Evolutionary conservation across 2,797 vertebrate genomes (phyloP), one percentile per base, ranked within the genome.

Genomic region (Rhynchotus rufescens): DNA sequence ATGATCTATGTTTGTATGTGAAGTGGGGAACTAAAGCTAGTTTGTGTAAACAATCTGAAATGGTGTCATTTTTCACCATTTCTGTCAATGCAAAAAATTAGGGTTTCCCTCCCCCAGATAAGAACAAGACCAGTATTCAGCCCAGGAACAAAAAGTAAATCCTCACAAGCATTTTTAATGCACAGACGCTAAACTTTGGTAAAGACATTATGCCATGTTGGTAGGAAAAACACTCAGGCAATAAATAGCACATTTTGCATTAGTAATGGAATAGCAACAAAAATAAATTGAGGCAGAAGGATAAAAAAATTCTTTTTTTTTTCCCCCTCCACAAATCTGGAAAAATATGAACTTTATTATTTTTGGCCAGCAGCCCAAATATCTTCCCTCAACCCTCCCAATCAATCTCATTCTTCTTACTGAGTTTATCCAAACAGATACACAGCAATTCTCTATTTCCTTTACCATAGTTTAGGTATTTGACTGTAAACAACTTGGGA

Each of bases 41-140:
- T 92, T 94, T 83, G 56, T 80, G 73, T 78, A 92, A 95, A 91
- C 81, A 91, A 92, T 44, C 79, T 71, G 78, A 82, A 92, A 68
- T 38, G 14, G 79, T 59, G 38, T 86, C 66, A 64, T 94, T 96
- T 95, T 94, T 92, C 92, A 95, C 75, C 30, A 84, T 92, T 95
- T 88, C 84, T 90, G 73, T 83, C 91, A 83, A 80, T 52, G 73
- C 51, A 86, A 87, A 89, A 81, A 90, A 54, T 51, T 62, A 64
- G 68, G 16, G 28, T 11, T n/a, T 72, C 92, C 84, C 88, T 90
- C 92, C 83, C 86, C 86, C 76, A 80, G 79, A 72, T 88, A 94
- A 90, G 69, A 96, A 91, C 84, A 96, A 4, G 59, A 88, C 84
- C 54, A 83, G 76, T 68, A 83, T 93, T 94, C 86, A 95, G 45